Base-by-base conservation (phyloP, 2,888 invertebrate genomes). In the Eupithecia subfuscata region DNA sequence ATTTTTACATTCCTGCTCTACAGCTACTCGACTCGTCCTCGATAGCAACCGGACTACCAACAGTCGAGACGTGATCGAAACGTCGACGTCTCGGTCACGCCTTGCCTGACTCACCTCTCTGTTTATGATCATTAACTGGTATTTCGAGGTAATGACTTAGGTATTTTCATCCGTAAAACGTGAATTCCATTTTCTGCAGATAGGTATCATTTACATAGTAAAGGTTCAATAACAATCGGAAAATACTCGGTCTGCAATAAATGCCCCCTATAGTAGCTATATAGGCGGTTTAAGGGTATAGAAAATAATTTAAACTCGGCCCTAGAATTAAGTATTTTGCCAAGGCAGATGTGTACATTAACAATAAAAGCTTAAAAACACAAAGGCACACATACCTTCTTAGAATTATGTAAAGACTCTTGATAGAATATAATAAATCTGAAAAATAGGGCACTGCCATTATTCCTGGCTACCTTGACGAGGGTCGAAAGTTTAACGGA, bases 401-500 rank as follows among this genome's bases (percentile, higher is more conserved):
- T 43, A 43, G 11, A 12, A 14, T 45, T 52, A 52, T n/a, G 52
- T n/a, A n/a, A 52, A 45, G n/a, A 22, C 12, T 56, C 60, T 56
- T 56, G 60, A 67, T 22, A 37, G 22, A 67, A 40, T 11, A 37
- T 85, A 86, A 90, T 90, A 91, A 93, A 92, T 92, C 89, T 86
- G 83, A 79, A 82, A 85, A 90, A 90, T 89, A 84, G 90, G 88
- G 89, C 89, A 89, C 89, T 90, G 87, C 91, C 91, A 93, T 94
- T 92, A 91, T 93, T 92, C 90, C 86, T 83, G 88, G 87, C 85
- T 90, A 94, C 94, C 94, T 94, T 93, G 92, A 94, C 92, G 92
- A 92, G 93, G 94, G 94, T 93, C 90, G 89, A 91, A 94, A 94
- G 92, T 95, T 94, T 87, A 91, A 91, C 92, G 91, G 92, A 93